A percentile compares a stretch with the other conserved stretches of the same genome.
Conservation (phyloP, 2,888 invertebrate species). For the Dryobota labecula region DNA sequence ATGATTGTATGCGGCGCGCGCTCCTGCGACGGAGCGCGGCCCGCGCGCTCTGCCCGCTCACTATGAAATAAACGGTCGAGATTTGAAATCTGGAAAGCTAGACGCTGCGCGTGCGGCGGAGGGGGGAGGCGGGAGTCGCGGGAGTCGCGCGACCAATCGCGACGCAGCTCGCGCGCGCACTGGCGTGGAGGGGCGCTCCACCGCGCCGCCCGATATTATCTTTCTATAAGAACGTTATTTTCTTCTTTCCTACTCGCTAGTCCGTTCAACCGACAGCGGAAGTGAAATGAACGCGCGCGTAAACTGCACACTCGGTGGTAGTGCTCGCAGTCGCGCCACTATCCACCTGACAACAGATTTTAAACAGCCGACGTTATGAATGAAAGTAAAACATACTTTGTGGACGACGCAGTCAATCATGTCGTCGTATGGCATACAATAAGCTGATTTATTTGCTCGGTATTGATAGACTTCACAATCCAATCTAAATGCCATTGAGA, state of each 20-base stretch:
- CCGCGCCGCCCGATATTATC: slow-evolving; percentile 85
- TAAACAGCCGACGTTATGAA: slow-evolving; percentile 65
- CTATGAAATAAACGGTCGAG: slow-evolving; percentile 90
- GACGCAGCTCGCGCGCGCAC: slow-evolving; percentile 81
- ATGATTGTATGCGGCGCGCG: slow-evolving; percentile 74
- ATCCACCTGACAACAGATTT: slow-evolving; percentile 67
- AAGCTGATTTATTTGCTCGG: slow-evolving; percentile 50
- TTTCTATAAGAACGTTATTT: slow-evolving; percentile 88
- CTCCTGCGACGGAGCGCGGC: slow-evolving; percentile 71
- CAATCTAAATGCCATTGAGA: slow-evolving; percentile 55
- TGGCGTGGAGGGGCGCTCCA: slow-evolving; percentile 80
- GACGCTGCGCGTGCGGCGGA: slow-evolving; percentile 87
- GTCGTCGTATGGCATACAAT: slow-evolving; percentile 41
- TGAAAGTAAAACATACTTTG: slow-evolving; percentile 63
- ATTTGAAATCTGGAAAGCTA: slow-evolving; percentile 89
- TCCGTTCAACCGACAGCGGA: slow-evolving; percentile 89
- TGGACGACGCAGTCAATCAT: slow-evolving; percentile 47
- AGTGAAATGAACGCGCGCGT: slow-evolving; percentile 89
- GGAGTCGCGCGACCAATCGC: slow-evolving; percentile 77
- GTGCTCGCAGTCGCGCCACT: slow-evolving; percentile 53
- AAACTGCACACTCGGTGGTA: slow-evolving; percentile 80
- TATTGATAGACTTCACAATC: slow-evolving; percentile 39
- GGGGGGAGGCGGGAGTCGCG: slow-evolving; percentile 73
- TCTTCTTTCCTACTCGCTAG: slow-evolving; percentile 87
- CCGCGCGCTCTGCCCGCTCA: slow-evolving; percentile 83